These are phyloP conservation scores for Oasisia sp. DNA, from an alignment of 2,888 invertebrate species.

Conservation along the genomic window DNA sequence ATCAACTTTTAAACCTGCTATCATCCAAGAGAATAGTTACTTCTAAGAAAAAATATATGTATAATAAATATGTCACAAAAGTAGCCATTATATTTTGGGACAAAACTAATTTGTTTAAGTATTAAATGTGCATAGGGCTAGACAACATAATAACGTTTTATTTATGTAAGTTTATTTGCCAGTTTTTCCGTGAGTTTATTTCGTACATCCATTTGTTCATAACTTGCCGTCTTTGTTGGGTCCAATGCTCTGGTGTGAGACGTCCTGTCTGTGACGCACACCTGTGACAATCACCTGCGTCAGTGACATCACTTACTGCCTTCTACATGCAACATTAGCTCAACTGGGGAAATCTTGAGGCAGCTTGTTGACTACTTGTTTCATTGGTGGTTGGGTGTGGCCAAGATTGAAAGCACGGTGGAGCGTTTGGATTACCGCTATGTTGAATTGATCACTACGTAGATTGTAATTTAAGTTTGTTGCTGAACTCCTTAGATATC, in stretches of 20 bases:
- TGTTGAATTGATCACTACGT: not conserved
- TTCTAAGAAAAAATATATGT: not conserved
- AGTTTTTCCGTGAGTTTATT: not conserved
- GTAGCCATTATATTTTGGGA: too few species aligned
- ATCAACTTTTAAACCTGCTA: not conserved
- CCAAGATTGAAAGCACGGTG: not conserved
- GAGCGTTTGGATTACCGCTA: not conserved
- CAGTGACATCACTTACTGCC: not conserved
- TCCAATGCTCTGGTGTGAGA: not conserved
- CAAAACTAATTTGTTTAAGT: too few species aligned
- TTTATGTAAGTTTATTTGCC: not conserved
- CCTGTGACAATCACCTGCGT: not conserved
- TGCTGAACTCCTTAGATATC: not conserved
- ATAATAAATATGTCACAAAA: not conserved
- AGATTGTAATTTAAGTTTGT: not conserved
- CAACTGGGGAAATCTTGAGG: not conserved
- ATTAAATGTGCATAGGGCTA: too few species aligned
- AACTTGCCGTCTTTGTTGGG: not conserved
- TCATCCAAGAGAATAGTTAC: not conserved
- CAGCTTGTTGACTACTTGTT: not conserved
- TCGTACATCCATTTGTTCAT: not conserved
- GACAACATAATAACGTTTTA: too few species aligned
- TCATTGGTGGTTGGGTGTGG: not conserved
- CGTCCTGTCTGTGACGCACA: not conserved
- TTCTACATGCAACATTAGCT: not conserved